These are phyloP conservation scores for Dolomedes plantarius DNA, from an alignment of 2,888 invertebrate species.

Conservation along the genomic window DNA sequence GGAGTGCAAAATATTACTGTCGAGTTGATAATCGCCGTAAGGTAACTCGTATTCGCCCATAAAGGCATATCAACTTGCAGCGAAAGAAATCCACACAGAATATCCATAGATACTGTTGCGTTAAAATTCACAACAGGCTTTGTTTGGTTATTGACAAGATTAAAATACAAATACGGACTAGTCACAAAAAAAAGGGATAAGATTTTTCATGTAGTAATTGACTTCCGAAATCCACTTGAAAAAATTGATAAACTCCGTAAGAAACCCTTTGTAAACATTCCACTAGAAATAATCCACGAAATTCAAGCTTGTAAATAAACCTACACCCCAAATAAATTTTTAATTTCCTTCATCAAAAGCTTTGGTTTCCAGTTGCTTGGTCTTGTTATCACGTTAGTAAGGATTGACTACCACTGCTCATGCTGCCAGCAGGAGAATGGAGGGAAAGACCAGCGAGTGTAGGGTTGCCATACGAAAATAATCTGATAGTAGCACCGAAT, in stretches of 20 bases:
- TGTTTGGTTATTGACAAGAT: too few relatives aligned
- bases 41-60: slow-evolving; percentile 3
- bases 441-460: slow-evolving; percentile 25
- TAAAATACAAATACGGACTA: too few relatives aligned
- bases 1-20: slow-evolving; percentile 27
- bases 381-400: too few relatives aligned
- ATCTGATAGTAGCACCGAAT: slow-evolving; percentile 22
- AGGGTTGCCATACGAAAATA: slow-evolving; percentile 61
- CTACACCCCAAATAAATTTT: not conserved
- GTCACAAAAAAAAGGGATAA: too few relatives aligned
- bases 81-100: slow-evolving; percentile 21
- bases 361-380: not conserved
- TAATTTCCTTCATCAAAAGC: not conserved
- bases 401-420: too few relatives aligned
- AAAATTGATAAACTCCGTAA: not conserved
- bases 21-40: slow-evolving; percentile 38
- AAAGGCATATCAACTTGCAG: slow-evolving; percentile 5
- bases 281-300: not conserved
- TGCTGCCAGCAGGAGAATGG: slow-evolving; percentile 3
- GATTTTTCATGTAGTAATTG: too few relatives aligned
- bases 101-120: slow-evolving; percentile 8
- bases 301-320: not conserved
- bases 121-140: too few relatives aligned
- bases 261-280: not conserved
- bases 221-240: not conserved